Base-by-base conservation (phyloP, 2,113 vertebrate genomes). In the Rhinoderma darwinii region DNA sequence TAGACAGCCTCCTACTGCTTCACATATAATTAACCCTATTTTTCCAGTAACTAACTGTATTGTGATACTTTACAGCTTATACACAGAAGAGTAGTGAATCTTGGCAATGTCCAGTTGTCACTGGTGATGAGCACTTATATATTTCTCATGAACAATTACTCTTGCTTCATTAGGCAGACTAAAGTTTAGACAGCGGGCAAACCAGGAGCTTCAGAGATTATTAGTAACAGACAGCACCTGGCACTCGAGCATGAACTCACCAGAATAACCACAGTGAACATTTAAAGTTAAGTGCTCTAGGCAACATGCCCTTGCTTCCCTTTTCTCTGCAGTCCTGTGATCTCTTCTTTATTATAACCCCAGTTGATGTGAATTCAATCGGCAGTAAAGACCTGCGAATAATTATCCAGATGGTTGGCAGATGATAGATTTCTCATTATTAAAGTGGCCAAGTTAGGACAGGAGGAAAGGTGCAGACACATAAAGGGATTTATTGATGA, bases 381-480 rank as follows among this genome's bases (percentile, higher is more conserved):
- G 63, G 63, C 63, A 56, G 68, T 44, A 63, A 82, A 47, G 47
- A 74, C 54, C 68, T 75, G 37, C 47, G 32, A 72, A 63, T 75
- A 82, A 87, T 82, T 87, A 82, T 63, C 78, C 86, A 82, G 78
- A 82, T 82, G 37, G 86, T 43, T 82, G 78, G 51, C 85, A 87
- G 85, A 87, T 86, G 76, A 86, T 66, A 68, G 56, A 78, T 50
- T 70, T 86, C 75, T 86, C 30, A 84, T 79, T 86, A 79, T 17
- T 78, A 73, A 35, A 51, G 22, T 86, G 43, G 44, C 25, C 51
- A 75, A 59, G n/a, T n/a, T n/a, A 75, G 37, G 54, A 32, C 54
- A 63, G 35, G 85, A 82, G 66, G 63, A 68, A 77, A 87, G 86
- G 51, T 75, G 27, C 43, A 72, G 35, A 72, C 44, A 43, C 37